Evolutionary conservation across 2,797 vertebrate species (phyloP), one percentile per base, ranked within the genome.

Genomic region (Propithecus deckenii): DNA sequence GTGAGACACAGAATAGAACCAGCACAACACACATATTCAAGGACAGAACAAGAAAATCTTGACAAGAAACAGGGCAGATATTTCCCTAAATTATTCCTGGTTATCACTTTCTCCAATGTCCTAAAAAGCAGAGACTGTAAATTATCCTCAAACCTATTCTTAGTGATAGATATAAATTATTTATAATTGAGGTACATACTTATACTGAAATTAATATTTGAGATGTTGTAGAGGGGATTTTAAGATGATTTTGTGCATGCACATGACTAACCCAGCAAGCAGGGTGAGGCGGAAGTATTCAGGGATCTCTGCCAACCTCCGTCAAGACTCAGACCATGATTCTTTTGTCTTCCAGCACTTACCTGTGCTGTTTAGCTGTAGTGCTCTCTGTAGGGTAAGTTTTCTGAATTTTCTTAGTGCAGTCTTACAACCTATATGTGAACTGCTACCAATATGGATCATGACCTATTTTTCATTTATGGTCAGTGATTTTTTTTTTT

Each of bases 181-280:
- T 57, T 63, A 25, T 30, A 75, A 69, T 79, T 61, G 8, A 28
- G 67, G 10, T 48, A 57, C 13, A 59, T 61, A 48, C 18, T 85
- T 87, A 71, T 46, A 63, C 17, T 86, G 85, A 57, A 94, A 65
- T 80, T 80, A 92, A 41, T 38, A 74, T 76, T 86, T 91, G 55
- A 30, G 8, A n/a, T 91, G 18, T 32, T 81, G 22, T 57, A 57
- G 14, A 61, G 20, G 18, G 38, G 48, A 52, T 63, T 63, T 95
- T 72, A 61, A 87, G 72, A 65, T 59, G 13, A 25, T 72, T 86
- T 25, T 89, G 15, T 41, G 17, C 28, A 41, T 23, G 10, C 1
- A 46, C 12, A 59, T 11, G 28, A 50, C 59, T 32, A 76, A 88
- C 18, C 80, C 7, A 94, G 67, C 28, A 57, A 12, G 55, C 7